A percentile compares a stretch with the other conserved stretches of the same genome.
These are phyloP conservation scores for Troglohyphantes excavatus DNA, from an alignment of 2,888 invertebrate species.

Conservation along the genomic window DNA sequence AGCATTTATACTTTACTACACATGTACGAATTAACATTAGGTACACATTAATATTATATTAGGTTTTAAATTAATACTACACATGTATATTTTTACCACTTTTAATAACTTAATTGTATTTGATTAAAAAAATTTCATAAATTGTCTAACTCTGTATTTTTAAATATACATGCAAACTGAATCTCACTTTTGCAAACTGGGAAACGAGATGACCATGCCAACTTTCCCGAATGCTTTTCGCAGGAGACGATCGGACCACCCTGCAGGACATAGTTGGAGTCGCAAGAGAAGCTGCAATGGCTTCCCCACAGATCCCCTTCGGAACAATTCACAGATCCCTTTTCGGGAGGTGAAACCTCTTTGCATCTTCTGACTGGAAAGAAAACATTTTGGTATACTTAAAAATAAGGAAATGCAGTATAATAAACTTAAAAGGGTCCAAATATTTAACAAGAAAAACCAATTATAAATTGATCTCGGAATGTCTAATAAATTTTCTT, in stretches of 20 bases:
- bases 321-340: conserved; percentile 60
- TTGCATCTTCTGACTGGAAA: conserved; percentile 57
- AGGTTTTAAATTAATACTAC: too few species aligned
- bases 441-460: too few species aligned
- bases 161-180: too few species aligned
- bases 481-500: too few species aligned
- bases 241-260: conserved; percentile 34
- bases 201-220: conserved; percentile 48
- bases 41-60: too few species aligned
- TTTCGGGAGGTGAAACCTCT: conserved; percentile 13
- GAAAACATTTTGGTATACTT: neutral
- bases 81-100: neutral
- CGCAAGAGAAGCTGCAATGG: conserved; percentile 59
- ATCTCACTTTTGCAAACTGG: conserved; percentile 53
- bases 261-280: conserved; percentile 27
- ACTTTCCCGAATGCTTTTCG: conserved; percentile 24
- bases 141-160: too few species aligned
- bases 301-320: conserved; percentile 73
- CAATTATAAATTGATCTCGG: too few species aligned
- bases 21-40: too few species aligned
- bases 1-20: too few species aligned
- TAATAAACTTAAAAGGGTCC: too few species aligned
- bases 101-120: neutral
- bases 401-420: too few species aligned
- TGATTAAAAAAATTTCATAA: neutral